A percentile compares a stretch with the other conserved stretches of the same genome.
Conservation (phyloP, 2,797 vertebrate species). For the Antrozous pallidus region DNA sequence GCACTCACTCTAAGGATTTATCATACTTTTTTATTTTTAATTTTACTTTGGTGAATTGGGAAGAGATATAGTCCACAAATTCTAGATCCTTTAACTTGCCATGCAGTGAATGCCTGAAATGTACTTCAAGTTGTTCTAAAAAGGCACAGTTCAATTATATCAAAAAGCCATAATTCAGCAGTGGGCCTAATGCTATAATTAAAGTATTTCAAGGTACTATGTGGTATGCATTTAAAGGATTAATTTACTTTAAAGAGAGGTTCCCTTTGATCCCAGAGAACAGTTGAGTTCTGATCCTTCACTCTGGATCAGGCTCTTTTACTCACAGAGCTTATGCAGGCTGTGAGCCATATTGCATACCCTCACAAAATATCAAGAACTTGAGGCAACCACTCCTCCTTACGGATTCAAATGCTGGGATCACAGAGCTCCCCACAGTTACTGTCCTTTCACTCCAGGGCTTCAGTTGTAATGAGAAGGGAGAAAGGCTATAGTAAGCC, state of each 20-base stretch:
- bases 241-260: constrained; percentile 48
- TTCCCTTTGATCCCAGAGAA: constrained; percentile 27
- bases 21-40: background rate
- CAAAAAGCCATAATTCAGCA: constrained; percentile 24
- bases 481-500: background rate
- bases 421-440: background rate
- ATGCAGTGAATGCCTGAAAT: background rate
- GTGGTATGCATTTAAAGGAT: constrained; percentile 33
- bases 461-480: background rate
- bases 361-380: background rate
- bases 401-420: background rate
- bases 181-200: constrained; percentile 7
- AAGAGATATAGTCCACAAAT: background rate
- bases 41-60: background rate
- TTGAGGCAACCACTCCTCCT: background rate
- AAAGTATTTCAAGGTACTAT: background rate
- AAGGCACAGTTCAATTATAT: background rate
- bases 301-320: background rate
- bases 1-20: background rate
- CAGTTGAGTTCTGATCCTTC: constrained; percentile 6
- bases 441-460: background rate
- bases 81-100: background rate
- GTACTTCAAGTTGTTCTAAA: background rate
- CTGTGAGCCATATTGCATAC: background rate
- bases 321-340: too few species aligned